Evolutionary conservation across 2,888 invertebrate genomes (phyloP).

Genomic region (Fragum whitleyi): DNA sequence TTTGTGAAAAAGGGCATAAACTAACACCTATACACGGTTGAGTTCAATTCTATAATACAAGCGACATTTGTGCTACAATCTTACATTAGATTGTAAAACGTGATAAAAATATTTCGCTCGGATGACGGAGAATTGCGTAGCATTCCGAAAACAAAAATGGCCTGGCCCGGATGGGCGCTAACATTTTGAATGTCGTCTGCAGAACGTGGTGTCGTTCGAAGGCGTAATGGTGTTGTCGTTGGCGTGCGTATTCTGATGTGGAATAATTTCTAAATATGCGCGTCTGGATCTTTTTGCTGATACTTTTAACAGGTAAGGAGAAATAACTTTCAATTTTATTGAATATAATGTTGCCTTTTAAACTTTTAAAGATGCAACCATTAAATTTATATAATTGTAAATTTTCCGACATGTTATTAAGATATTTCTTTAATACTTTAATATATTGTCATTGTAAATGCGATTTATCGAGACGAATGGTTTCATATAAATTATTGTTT

Average conservation of each 20-base stretch:
- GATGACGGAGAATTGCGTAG: neutral
- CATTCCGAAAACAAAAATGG: neutral
- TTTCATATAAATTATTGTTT: too few relatives aligned
- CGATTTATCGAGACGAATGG: too few relatives aligned
- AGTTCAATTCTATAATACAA: constrained; percentile 4
- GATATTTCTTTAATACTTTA: too few relatives aligned
- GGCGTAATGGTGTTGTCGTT: neutral
- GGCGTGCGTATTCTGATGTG: neutral
- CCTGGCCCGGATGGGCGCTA: neutral
- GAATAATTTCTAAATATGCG: neutral
- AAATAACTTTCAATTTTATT: too few relatives aligned
- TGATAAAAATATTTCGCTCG: neutral
- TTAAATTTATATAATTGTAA: too few relatives aligned
- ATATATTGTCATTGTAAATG: too few relatives aligned
- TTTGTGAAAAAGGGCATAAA: neutral
- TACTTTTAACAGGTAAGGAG: neutral
- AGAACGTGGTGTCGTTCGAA: neutral
- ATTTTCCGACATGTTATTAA: too few relatives aligned
- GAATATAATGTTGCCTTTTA: too few relatives aligned
- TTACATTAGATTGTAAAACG: neutral
- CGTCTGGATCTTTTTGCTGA: neutral
- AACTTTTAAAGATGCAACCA: too few relatives aligned
- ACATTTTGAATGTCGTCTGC: constrained; percentile 6
- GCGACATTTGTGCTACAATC: neutral
- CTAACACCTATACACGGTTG: constrained; percentile 4